Conservation (phyloP, 2,888 invertebrate genomes). For the Osedax fenrisi region DNA sequence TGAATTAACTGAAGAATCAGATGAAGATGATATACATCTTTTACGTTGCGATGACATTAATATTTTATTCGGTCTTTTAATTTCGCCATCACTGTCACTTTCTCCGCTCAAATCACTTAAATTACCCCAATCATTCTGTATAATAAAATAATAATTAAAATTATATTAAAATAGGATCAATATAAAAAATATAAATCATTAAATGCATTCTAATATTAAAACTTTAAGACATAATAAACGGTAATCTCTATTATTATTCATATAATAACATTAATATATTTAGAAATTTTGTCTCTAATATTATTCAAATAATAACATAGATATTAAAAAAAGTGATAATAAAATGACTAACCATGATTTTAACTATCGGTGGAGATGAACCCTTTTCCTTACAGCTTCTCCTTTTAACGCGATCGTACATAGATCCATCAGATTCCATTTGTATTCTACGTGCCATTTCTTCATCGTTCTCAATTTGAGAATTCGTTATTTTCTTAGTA, state of each 20-base stretch:
- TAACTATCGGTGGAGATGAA: neutral
- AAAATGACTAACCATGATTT: neutral
- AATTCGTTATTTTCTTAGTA: neutral
- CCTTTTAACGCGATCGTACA: constrained; percentile 71
- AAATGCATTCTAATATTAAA: too few relatives aligned
- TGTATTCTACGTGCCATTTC: neutral
- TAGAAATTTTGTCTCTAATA: neutral
- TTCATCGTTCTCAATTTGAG: neutral
- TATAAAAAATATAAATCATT: too few relatives aligned
- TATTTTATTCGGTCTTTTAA: neutral
- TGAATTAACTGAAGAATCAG: neutral
- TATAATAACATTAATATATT: neutral
- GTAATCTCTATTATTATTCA: neutral
- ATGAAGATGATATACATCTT: neutral
- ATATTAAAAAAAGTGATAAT: neutral
- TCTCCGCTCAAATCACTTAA: neutral
- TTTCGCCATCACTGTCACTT: neutral
- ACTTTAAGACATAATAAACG: too few relatives aligned
- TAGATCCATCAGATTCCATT: constrained; percentile 57
- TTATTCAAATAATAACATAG: neutral
- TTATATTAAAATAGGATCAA: too few relatives aligned
- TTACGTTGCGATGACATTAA: neutral
- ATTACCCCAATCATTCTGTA: neutral
- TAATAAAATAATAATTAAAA: neutral
- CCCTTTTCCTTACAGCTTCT: constrained; percentile 38